Conservation (phyloP, 2,888 invertebrate species). For the Drosophila paramelanica region DNA sequence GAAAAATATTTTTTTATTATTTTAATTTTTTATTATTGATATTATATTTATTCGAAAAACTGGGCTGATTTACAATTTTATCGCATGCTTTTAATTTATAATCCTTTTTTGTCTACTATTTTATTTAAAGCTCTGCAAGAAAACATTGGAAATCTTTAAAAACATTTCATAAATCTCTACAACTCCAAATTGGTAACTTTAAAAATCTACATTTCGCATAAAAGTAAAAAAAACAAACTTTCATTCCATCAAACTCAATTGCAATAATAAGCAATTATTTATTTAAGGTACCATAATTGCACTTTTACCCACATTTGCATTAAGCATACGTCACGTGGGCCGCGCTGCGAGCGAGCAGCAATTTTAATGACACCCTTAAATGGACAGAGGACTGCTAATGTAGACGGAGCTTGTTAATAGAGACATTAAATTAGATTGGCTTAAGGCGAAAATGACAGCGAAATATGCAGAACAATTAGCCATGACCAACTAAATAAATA, state of each 20-base stretch:
- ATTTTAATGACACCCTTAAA: constrained; percentile 66
- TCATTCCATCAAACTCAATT: constrained; percentile 17
- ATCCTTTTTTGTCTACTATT: too few relatives aligned
- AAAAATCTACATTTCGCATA: background rate
- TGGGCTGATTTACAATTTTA: too few relatives aligned
- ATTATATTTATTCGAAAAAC: too few relatives aligned
- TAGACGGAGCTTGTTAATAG: constrained; percentile 36
- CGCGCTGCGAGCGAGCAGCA: constrained; percentile 53
- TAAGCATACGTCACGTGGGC: constrained; percentile 48
- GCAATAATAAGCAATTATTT: background rate
- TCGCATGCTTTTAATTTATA: too few relatives aligned
- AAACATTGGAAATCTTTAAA: too few relatives aligned
- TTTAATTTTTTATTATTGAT: background rate
- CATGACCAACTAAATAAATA: constrained; percentile 37
- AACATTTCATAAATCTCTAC: too few relatives aligned
- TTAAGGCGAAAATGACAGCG: constrained; percentile 18
- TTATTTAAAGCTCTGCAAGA: too few relatives aligned
- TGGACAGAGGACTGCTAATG: constrained; percentile 20
- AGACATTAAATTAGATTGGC: constrained; percentile 47
- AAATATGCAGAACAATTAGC: constrained; percentile 36
- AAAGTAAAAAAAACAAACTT: constrained; percentile 14
- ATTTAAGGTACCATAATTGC: constrained; percentile 45
- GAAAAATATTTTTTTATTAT: too few relatives aligned
- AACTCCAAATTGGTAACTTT: background rate
- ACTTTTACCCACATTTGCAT: constrained; percentile 67